A percentile compares a stretch with the other conserved stretches of the same genome.
phyloP scores from a whole-genome alignment of 2,113 vertebrate genomes.

The Oceanites oceanicus region DNA sequence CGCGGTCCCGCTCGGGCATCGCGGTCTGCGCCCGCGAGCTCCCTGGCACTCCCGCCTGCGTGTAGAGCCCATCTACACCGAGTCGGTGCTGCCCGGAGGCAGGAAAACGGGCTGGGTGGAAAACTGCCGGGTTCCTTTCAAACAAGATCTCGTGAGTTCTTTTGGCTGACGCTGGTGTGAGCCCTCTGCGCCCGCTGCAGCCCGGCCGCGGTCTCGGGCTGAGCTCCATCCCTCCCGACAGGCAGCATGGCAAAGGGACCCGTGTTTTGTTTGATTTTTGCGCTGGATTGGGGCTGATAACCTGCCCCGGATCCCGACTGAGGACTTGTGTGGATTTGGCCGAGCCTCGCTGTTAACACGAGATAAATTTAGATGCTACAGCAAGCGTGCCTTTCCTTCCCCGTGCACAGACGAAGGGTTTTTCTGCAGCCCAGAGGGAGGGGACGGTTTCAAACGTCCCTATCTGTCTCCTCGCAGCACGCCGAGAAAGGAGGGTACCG shows the following conservation, averaged over 20 bases:
- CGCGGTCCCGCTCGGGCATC: background rate
- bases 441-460: fast-evolving
- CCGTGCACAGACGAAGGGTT: fast-evolving
- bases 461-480: fast-evolving
- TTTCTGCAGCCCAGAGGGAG: background rate
- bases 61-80: fast-evolving
- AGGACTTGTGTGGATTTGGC: fast-evolving
- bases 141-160: fast-evolving
- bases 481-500: background rate
- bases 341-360: fast-evolving
- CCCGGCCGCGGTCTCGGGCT: background rate
- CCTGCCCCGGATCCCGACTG: fast-evolving
- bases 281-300: too few species aligned
- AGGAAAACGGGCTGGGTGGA: background rate
- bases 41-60: background rate
- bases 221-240: fast-evolving
- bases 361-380: background rate
- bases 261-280: fast-evolving
- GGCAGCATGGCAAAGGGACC: background rate
- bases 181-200: background rate
- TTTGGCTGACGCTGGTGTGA: background rate
- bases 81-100: fast-evolving
- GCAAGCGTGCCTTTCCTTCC: fast-evolving
- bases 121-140: fast-evolving
- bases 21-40: background rate